Base-by-base conservation (phyloP, 2,113 vertebrate genomes). In the Phoxinus phoxinus region DNA sequence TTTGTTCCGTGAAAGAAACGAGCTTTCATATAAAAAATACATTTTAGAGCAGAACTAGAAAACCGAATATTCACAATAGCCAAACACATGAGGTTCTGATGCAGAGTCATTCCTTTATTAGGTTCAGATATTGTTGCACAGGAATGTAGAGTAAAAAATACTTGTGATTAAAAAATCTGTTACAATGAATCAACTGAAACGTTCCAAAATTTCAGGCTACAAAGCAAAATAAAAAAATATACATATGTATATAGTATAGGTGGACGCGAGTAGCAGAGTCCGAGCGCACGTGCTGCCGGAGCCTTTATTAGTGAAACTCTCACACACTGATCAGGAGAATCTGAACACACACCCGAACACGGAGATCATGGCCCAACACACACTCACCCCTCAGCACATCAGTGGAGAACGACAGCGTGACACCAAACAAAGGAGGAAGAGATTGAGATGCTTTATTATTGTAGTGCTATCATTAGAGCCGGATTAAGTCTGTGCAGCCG, bases 31-130 rank as follows among this genome's bases (percentile, higher is more conserved):
- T 3, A 1, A 25, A 25, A 25, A 61, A 25, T 3, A 61, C n/a
- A 59, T 25, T 10, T n/a, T n/a, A 59, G 21, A 59, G 19, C 6
- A 58, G 56, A 59, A 9, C 21, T 59, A 59, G 8, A 59, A 59
- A 59, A 23, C 1, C 9, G 9, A n/a, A 61, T n/a, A 25, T 61
- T 25, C 8, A 61, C 9, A 11, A 21, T 6, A 59, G 23, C n/a
- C n/a, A 48, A 79, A 87, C 72, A 81, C 44, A 73, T 2, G 5
- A 79, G 7, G 3, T 10, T 44, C 44, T 76, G 56, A 85, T 81
- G 75, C 90, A 90, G 94, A 95, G 96, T 96, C 93, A 97, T 96
- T 93, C 95, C 96, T 98, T 99, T 98, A 98, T 98, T 98, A 95
- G 85, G 91, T 90, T 89, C 90, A 89, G 93, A 83, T 93, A 95